Conservation (phyloP, 2,797 vertebrate genomes). For the Threskiornis aethiopicus region DNA sequence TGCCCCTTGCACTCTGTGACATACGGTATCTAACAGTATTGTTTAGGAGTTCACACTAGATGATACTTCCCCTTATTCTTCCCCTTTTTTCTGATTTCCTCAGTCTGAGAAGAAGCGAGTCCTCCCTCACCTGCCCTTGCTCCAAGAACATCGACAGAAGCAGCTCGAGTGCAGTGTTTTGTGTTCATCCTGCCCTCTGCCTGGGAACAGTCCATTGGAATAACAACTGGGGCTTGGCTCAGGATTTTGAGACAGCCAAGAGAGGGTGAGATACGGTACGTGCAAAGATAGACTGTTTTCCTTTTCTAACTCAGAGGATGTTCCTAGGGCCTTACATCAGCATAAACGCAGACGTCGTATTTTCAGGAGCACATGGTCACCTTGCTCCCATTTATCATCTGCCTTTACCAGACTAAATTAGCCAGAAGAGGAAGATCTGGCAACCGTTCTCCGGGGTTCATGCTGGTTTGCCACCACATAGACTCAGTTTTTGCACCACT, state of each 20-base stretch:
- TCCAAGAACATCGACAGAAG: neutral
- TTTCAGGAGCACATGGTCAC: neutral
- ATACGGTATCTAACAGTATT: neutral
- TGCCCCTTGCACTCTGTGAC: neutral
- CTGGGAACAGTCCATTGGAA: neutral
- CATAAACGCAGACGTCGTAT: neutral
- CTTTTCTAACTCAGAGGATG: neutral
- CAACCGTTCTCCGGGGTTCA: neutral
- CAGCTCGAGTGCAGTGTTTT: neutral
- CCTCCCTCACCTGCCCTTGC: neutral
- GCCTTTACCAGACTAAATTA: neutral
- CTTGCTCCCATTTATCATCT: neutral
- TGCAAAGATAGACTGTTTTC: neutral
- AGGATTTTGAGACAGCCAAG: neutral
- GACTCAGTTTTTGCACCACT: neutral
- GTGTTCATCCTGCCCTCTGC: neutral
- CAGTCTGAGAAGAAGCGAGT: neutral
- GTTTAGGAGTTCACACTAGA: neutral
- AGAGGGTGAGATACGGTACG: neutral
- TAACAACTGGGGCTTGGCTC: neutral
- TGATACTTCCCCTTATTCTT: neutral
- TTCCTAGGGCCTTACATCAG: neutral
- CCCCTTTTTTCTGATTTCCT: neutral
- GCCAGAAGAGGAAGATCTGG: neutral
- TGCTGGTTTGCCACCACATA: neutral